Evolutionary conservation across 2,797 vertebrate species (phyloP), one percentile per base, ranked within the genome.

Genomic region (Aratinga solstitialis): DNA sequence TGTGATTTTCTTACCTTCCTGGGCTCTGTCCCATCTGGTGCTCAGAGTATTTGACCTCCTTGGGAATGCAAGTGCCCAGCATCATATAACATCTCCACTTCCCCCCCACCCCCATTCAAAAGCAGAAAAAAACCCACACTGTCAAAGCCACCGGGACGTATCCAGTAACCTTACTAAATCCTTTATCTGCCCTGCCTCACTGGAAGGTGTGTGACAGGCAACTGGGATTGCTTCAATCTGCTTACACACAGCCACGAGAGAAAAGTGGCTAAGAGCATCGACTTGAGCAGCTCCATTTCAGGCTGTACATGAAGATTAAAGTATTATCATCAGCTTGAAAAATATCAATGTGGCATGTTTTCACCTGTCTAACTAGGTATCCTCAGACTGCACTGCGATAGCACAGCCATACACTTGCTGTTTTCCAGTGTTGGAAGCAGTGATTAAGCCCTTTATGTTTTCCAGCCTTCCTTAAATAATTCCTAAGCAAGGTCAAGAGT

Each of bases 281-380:
- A 10, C 51, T n/a, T 2, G 66, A 90, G 79, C 82, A 24, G 81
- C 93, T 95, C 84, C 0, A 0, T 93, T 90, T 82, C 91, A 53
- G 83, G 51, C 67, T 86, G 54, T 22, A 76, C 80, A 50, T 2
- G 9, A n/a, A 56, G 91, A 94, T 90, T 93, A 88, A 89, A 81
- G 67, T 61, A 69, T 95, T 76, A 82, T 21, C 85, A 76, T 6
- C 54, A 66, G 89, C 87, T 74, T 61, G 78, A 42, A 45, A 71
- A 69, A 53, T 1, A 63, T 19, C 68, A 32, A 10, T 1, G 0
- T 30, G 63, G 71, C 72, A 42, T 5, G 3, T 15, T 56, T 73
- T 48, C 29, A n/a, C 80, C 66, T 62, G 62, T 29, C 62, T 45
- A 32, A 21, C 42, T 13, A 42, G 43, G 40, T 56, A 30, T 26